These are phyloP conservation scores for Leptopilina syphax DNA, from an alignment of 2,888 invertebrate genomes.

Conservation along the genomic window DNA sequence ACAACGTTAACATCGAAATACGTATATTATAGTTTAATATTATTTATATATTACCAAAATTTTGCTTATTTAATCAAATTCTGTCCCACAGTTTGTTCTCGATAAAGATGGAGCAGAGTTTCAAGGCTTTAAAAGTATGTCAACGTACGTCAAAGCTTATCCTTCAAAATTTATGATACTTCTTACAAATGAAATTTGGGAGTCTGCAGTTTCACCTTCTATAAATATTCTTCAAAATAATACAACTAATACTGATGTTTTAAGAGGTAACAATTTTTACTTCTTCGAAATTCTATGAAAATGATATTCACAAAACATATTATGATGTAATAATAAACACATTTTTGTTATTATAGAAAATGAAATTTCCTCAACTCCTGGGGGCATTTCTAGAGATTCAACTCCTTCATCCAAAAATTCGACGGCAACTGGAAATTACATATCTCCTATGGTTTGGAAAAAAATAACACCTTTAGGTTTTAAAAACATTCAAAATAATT, in stretches of 20 bases:
- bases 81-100: background rate
- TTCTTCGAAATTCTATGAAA: too few relatives aligned
- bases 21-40: too few relatives aligned
- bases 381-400: background rate
- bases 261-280: background rate
- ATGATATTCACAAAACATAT: too few relatives aligned
- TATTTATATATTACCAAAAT: too few relatives aligned
- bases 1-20: too few relatives aligned
- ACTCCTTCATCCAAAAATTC: background rate
- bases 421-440: background rate
- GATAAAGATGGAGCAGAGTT: background rate
- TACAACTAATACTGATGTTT: background rate
- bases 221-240: background rate
- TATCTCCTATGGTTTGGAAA: background rate
- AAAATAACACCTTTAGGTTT: background rate
- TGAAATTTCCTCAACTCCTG: background rate
- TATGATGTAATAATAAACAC: too few relatives aligned
- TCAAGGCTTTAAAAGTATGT: background rate
- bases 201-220: too few relatives aligned
- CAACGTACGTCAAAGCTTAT: background rate
- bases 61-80: too few relatives aligned
- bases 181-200: background rate
- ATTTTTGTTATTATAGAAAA: too few relatives aligned
- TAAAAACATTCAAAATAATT: background rate
- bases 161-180: background rate